Evolutionary conservation across 1,140 invertebrate species (phyloP).

Genomic region (Gonatopus flavifemur): DNA sequence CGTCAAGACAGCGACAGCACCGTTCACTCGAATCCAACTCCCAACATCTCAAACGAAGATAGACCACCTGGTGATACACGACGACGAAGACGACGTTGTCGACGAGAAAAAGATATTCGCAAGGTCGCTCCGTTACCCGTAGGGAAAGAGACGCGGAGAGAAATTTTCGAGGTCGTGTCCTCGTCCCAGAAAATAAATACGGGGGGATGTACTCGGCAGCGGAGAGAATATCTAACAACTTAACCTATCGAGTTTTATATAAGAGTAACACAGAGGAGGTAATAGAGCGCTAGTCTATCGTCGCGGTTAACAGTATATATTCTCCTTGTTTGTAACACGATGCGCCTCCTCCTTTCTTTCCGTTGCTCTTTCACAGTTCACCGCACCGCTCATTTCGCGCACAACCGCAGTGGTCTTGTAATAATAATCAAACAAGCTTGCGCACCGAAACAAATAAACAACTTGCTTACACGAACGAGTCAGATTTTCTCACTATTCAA

Average conservation of each 20-base stretch:
- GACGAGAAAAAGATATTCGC: constrained; percentile 4
- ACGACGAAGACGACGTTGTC: constrained; percentile 13
- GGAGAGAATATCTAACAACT: no score
- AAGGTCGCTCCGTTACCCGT: constrained; percentile 39
- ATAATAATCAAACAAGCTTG: no score
- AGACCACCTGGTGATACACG: constrained; percentile 20
- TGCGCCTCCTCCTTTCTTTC: constrained; percentile 2
- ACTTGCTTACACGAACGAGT: no score
- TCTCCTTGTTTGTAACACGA: background rate
- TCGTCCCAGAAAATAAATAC: constrained; percentile 18
- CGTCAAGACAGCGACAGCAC: constrained; percentile 6
- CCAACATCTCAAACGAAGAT: constrained; percentile 14
- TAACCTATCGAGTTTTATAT: no score
- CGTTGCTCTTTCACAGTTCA: constrained; percentile 2
- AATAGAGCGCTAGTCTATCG: no score
- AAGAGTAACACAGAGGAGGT: no score
- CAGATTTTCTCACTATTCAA: no score
- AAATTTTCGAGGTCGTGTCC: constrained; percentile 37
- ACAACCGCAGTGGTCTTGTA: constrained; percentile 21
- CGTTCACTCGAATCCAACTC: constrained; percentile 24
- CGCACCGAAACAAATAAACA: no score
- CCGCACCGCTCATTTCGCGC: constrained; percentile 31
- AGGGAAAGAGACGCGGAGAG: no score
- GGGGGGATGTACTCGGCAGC: constrained; percentile 13
- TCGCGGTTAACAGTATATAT: background rate